Evolutionary conservation across 2,113 vertebrate species (phyloP), one percentile per base, ranked within the genome.

Genomic region (Tupaia tana): DNA sequence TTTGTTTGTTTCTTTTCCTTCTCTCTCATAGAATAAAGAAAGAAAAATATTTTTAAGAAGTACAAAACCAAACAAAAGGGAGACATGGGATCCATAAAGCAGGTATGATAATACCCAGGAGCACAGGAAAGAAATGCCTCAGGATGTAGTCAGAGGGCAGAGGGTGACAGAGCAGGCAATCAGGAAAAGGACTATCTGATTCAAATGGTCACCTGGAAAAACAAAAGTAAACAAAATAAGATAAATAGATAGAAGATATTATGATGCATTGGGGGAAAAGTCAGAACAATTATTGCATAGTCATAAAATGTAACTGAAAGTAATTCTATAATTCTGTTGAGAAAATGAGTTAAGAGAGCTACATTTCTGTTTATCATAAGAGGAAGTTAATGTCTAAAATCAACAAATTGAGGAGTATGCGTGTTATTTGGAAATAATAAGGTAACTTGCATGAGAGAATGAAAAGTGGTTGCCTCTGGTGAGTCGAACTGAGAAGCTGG

Each of bases 141-240:
- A 66, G 74, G 43, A 77, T 86, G 63, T 9, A 85, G 75, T 18
- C 22, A 52, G 31, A 75, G 20, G 59, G 63, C 61, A 77, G 64
- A 59, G 64, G 59, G 29, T 71, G 6, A 10, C 27, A n/a, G 64
- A 58, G 19, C 59, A 91, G 29, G 77, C 5, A 69, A 81, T 24
- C 54, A 74, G 77, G 86, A 92, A 95, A 61, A 92, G 12, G 66
- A 67, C 20, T 54, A 74, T 87, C 92, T 92, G 84, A 94, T 97
- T 91, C 94, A 58, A 93, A 7, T 34, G 66, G 29, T 22, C 79
- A 61, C 20, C 90, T 93, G 43, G 66, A 87, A 95, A 96, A 96
- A 88, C 52, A 73, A 77, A 94, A 82, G 59, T 43, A 90, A 93
- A 93, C 54, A 86, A 94, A 90, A 24, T 1, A 71, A 94, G 77